These are phyloP conservation scores for Hydrolagus colliei DNA, from an alignment of 2,797 vertebrate species.

Conservation along the genomic window DNA sequence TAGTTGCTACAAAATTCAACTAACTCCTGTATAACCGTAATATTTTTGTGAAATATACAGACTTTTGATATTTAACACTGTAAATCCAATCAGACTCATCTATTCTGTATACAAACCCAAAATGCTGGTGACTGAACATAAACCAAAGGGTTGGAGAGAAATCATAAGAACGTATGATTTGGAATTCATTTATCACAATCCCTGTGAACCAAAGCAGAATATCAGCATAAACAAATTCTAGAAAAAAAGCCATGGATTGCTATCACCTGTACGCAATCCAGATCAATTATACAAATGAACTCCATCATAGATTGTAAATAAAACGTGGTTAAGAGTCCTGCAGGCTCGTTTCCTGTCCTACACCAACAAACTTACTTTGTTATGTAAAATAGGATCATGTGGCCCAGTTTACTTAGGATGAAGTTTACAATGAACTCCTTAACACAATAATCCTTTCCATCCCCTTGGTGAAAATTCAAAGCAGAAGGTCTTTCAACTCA, in stretches of 20 bases:
- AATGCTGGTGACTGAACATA: background rate
- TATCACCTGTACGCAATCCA: background rate
- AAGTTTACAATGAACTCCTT: background rate
- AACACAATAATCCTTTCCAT: background rate
- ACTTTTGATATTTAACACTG: no score
- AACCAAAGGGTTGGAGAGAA: background rate
- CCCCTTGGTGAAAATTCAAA: background rate
- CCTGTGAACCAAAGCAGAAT: background rate
- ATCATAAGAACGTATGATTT: background rate
- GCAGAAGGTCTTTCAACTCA: background rate
- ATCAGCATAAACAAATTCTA: background rate
- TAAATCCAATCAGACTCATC: no score
- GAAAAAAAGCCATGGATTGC: background rate
- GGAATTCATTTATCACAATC: background rate
- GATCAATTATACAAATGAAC: background rate
- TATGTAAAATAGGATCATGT: background rate
- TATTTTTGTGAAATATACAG: no score
- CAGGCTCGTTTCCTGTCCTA: background rate
- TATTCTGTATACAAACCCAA: background rate
- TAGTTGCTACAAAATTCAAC: no score
- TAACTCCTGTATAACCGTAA: no score
- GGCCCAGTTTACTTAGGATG: background rate
- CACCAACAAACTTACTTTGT: constrained; percentile 8
- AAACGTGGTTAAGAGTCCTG: background rate
- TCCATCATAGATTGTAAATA: background rate